Base-by-base conservation (phyloP, 2,113 vertebrate genomes). In the Rhinogobius similis region DNA sequence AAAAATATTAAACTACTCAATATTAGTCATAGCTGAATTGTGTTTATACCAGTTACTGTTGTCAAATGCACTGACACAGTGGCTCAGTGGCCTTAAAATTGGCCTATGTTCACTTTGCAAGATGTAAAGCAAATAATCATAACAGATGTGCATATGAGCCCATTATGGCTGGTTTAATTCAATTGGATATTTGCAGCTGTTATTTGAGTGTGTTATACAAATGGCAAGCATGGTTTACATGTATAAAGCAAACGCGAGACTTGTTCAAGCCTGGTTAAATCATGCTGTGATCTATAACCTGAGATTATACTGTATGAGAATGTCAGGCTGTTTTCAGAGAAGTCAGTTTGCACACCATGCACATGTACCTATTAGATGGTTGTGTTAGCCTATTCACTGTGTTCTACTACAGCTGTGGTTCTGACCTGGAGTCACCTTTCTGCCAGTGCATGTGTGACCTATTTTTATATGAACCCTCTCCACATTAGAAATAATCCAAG, bases 361-460 rank as follows among this genome's bases (percentile, higher is more conserved):
- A 41, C 32, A 36, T 36, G 32, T 7, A 5, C 32, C n/a, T n/a
- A n/a, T n/a, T n/a, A n/a, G n/a, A n/a, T n/a, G n/a, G n/a, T n/a
- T n/a, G n/a, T n/a, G n/a, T n/a, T n/a, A n/a, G 32, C 32, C 32
- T 12, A 41, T 13, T 41, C 39, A 12, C 10, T 12, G 39, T 41
- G 39, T 41, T 41, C 39, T 41, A 41, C 39, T 41, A 41, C 39
- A 84, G 67, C 72, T 86, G 77, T 72, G 73, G 38, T 23, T 36
- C 39, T 38, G 69, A 11, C 38, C 72, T 29, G 43, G 56, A 77
- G 58, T 65, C 27, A 20, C 23, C 24, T 5, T 16, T 7, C 38
- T 66, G 16, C 70, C 69, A 64, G 76, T 9, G 2, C 65, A 29
- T 59, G 61, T 72, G 56, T 81, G 85, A 78, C 78, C 84, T 81